These are phyloP conservation scores for Trichogramma evanescens DNA, from an alignment of 2,888 invertebrate genomes.

Conservation along the genomic window DNA sequence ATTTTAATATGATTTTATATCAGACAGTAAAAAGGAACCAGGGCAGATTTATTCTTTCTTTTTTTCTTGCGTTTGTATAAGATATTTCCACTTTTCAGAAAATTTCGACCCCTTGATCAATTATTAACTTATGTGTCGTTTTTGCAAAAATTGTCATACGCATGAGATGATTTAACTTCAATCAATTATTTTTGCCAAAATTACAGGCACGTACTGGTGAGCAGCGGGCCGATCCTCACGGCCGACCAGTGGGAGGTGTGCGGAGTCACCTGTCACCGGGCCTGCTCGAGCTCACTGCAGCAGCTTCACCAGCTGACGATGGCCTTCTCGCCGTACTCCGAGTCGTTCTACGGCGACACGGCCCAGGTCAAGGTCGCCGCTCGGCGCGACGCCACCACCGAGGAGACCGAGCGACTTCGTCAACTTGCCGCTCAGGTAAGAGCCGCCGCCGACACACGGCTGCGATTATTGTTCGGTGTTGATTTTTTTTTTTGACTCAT, in stretches of 20 bases:
- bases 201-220: conserved; percentile 69
- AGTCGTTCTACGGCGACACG: conserved; percentile 89
- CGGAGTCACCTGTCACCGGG: conserved; percentile 73
- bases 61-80: too few species aligned
- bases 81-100: too few species aligned
- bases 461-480: neutral
- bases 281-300: conserved; percentile 79
- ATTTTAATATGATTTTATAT: too few species aligned
- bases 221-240: conserved; percentile 74
- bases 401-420: conserved; percentile 76
- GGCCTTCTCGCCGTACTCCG: conserved; percentile 85
- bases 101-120: too few species aligned
- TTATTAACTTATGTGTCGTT: too few species aligned
- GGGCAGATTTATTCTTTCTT: too few species aligned
- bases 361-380: conserved; percentile 92
- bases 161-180: too few species aligned
- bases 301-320: conserved; percentile 81
- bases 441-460: neutral
- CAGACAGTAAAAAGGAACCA: too few species aligned
- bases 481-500: conserved; percentile 1
- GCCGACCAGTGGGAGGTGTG: conserved; percentile 82
- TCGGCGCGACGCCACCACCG: conserved; percentile 74
- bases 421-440: conserved; percentile 76
- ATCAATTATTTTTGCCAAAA: neutral
- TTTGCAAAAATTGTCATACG: too few species aligned